Evolutionary conservation across 2,888 invertebrate species (phyloP).

Genomic region (Biston betularia): DNA sequence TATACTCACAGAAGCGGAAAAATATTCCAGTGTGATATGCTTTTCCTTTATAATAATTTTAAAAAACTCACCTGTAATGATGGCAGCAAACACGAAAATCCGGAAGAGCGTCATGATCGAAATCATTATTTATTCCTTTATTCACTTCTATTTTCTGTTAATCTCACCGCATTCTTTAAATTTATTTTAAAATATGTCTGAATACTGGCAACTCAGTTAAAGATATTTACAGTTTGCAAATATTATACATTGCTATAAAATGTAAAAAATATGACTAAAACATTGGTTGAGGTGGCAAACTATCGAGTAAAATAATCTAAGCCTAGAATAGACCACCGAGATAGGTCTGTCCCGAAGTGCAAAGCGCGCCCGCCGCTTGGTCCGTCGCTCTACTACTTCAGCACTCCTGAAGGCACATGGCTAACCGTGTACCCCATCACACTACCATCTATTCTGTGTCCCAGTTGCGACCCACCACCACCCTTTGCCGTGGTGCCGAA

Average conservation of each 20-base stretch:
- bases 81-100: slow-evolving; percentile 31
- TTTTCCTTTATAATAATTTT: too few relatives aligned
- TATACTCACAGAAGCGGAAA: too few relatives aligned
- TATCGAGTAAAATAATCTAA: slow-evolving; percentile 6
- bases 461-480: slow-evolving; percentile 60
- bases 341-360: slow-evolving; percentile 29
- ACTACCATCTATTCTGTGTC: slow-evolving; percentile 14
- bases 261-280: neutral
- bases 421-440: slow-evolving; percentile 45
- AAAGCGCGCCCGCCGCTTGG: slow-evolving; percentile 50
- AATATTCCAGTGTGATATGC: too few relatives aligned
- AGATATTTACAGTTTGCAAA: neutral
- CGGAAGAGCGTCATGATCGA: slow-evolving; percentile 11
- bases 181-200: neutral
- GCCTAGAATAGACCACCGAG: slow-evolving; percentile 16
- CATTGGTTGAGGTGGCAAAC: neutral
- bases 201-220: slow-evolving; percentile 3
- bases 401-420: slow-evolving; percentile 58
- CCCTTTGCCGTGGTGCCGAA: slow-evolving; percentile 68
- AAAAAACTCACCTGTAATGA: slow-evolving; percentile 32
- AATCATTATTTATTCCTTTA: slow-evolving; percentile 10
- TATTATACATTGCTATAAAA: neutral
- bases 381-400: slow-evolving; percentile 61
- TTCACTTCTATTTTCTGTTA: slow-evolving; percentile 19
- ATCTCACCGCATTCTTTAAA: slow-evolving; percentile 35